Evolutionary conservation across 2,888 invertebrate genomes (phyloP).

Genomic region (Drosophila anomalata): DNA sequence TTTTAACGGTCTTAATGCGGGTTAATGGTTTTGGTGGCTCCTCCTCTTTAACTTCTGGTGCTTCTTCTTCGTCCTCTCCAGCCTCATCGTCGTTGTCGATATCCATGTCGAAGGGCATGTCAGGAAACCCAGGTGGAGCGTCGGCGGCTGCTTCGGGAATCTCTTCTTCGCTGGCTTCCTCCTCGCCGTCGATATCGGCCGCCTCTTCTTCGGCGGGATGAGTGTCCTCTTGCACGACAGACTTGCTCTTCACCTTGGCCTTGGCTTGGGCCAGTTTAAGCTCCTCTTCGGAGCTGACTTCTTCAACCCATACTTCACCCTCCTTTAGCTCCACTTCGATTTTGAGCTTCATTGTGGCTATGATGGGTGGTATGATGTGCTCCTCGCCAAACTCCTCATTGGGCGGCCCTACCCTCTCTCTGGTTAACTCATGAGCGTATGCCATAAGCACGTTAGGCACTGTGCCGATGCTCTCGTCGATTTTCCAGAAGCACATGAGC

Average conservation of each 20-base stretch:
- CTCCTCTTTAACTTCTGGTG: constrained; percentile 51
- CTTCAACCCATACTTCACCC: constrained; percentile 67
- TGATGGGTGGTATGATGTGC: constrained; percentile 69
- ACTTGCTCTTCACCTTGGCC: constrained; percentile 46
- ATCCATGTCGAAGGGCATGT: constrained; percentile 55
- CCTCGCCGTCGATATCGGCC: constrained; percentile 52
- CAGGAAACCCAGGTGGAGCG: constrained; percentile 22
- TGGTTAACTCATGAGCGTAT: constrained; percentile 77
- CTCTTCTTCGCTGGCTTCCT: constrained; percentile 67
- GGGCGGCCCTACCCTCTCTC: constrained; percentile 60
- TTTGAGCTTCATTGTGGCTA: constrained; percentile 75
- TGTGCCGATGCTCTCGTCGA: constrained; percentile 68
- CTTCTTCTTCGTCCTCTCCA: constrained; percentile 46
- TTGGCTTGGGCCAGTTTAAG: constrained; percentile 17
- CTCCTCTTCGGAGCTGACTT: constrained; percentile 61
- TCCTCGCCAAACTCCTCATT: constrained; percentile 69
- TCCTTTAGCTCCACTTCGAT: constrained; percentile 68
- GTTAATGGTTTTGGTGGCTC: constrained; percentile 52
- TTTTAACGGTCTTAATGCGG: constrained; percentile 70
- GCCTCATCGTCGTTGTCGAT: constrained; percentile 40
- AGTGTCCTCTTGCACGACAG: constrained; percentile 26
- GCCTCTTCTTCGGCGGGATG: constrained; percentile 36
- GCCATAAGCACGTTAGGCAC: constrained; percentile 69
- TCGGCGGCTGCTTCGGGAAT: constrained; percentile 50
- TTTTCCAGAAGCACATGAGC: constrained; percentile 82